Base-by-base conservation (phyloP, 2,797 vertebrate species). In the Phaenicophaeus curvirostris region DNA sequence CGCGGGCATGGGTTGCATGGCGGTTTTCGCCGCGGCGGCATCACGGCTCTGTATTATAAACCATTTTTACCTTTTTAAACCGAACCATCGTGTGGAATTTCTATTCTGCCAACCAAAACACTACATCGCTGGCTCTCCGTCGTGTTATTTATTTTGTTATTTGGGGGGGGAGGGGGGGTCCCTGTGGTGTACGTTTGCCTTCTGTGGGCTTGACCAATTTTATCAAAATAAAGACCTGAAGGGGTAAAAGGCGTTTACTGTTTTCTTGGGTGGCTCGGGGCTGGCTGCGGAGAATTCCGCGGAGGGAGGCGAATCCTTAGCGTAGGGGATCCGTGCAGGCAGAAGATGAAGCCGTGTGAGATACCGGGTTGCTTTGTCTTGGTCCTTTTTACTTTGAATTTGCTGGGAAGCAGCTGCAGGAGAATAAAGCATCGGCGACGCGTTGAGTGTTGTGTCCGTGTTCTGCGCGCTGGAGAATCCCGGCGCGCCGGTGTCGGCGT, bases 31-130 rank as follows among this genome's bases (percentile, higher is more conserved):
- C 94, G 77, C 44, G 79, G 65, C 11, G 85, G 95, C 97, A 78
- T 96, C 87, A 66, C 85, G 58, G 94, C 93, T 93, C 87, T 97
- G 94, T 97, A 97, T 91, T 97, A 96, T 96, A 96, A 92, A 97
- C 67, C 95, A 96, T 96, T 96, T 97, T 97, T 97, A 96, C 93
- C 95, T 97, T 98, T 97, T 95, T 96, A 95, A 97, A 96, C 85
- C 35, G 95, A 92, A 89, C 41, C 94, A 85, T 97, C 94, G 89
- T 94, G 96, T 96, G 94, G 85, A 85, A 91, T 97, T 97, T 96
- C 96, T 96, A 94, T 94, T 85, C 96, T 93, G 94, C 95, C 88
- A 79, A 95, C 78, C 92, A 59, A 87, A 95, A 96, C 97, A 97
- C 97, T 98, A 97, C 96, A 92, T 95, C 66, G 85, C 63, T 81